Percentiles rank a stretch among this genome's conserved stretches.
These are phyloP conservation scores for Carlito syrichta DNA, from an alignment of 2,113 vertebrate genomes.

Conservation along the genomic window DNA sequence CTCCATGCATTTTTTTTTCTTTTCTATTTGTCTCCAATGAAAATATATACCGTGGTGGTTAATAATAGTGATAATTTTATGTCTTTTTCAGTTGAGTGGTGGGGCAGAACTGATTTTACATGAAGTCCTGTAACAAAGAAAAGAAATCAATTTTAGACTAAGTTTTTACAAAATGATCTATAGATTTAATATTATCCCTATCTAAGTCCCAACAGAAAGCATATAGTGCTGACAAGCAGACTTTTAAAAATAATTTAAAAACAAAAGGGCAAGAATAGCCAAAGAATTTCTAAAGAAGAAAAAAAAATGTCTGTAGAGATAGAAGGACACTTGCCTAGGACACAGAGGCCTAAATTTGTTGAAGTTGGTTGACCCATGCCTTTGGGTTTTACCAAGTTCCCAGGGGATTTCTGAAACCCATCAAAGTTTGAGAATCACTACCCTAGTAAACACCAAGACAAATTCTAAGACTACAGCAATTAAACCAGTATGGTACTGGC, in stretches of 20 bases:
- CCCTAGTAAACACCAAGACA: not conserved
- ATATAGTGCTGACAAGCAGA: not conserved
- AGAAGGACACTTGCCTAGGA: not conserved
- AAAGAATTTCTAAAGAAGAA: not conserved
- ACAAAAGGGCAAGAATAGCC: not conserved
- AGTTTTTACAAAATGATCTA: not conserved
- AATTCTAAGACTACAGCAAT: not conserved
- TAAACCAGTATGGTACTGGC: not conserved
- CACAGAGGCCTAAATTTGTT: not conserved
- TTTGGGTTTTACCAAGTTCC: not conserved
- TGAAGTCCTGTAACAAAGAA: not conserved
- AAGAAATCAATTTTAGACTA: not conserved
- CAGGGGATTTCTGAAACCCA: not conserved
- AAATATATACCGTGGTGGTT: not conserved
- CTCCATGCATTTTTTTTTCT: not conserved
- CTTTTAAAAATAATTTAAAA: not conserved
- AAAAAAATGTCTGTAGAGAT: not conserved
- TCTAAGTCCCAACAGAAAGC: not conserved
- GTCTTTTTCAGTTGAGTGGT: not conserved
- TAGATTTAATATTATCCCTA: not conserved
- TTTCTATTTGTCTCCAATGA: not conserved
- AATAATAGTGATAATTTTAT: not conserved
- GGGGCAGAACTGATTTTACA: not conserved
- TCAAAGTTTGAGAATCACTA: not conserved
- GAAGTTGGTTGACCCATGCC: not conserved